Evolutionary conservation across 1,140 invertebrate species (phyloP).

Genomic region (Achroia grisella): DNA sequence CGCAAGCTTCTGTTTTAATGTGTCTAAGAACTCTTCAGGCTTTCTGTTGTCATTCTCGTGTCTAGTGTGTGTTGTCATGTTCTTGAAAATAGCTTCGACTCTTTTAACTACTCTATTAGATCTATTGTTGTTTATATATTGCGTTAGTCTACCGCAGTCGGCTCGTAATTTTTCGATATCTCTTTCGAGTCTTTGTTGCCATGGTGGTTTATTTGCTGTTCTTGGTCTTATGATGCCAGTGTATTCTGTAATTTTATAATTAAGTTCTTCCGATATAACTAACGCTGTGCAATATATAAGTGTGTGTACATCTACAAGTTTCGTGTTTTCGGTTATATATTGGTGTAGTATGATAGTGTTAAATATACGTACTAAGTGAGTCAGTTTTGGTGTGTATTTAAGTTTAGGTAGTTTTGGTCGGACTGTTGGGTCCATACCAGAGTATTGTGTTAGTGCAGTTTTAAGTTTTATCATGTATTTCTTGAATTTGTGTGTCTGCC

Average conservation of each 20-base stretch:
- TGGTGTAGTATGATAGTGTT: background rate
- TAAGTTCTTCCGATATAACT: slow-evolving; percentile 5
- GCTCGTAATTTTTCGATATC: slow-evolving; percentile 4
- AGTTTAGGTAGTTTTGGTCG: slow-evolving; percentile 15
- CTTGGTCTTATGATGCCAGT: background rate
- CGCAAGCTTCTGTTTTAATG: slow-evolving; percentile 3
- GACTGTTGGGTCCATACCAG: slow-evolving; percentile 12
- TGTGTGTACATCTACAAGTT: slow-evolving; percentile 5
- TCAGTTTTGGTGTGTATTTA: background rate
- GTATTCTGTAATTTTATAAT: background rate
- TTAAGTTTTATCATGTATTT: slow-evolving; percentile 9
- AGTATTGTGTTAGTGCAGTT: slow-evolving; percentile 5
- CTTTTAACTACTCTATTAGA: background rate
- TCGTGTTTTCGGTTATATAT: background rate
- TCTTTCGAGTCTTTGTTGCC: slow-evolving; percentile 7
- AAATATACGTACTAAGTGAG: slow-evolving; percentile 1
- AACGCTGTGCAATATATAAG: slow-evolving; percentile 11
- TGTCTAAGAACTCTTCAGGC: slow-evolving; percentile 4
- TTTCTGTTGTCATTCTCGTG: slow-evolving; percentile 2
- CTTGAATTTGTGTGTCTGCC: background rate
- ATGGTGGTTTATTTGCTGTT: slow-evolving; percentile 6
- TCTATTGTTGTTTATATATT: slow-evolving; percentile 7
- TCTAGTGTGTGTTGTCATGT: background rate
- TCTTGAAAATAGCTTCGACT: slow-evolving; percentile 1
- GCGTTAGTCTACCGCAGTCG: slow-evolving; percentile 4